Conservation (phyloP, 2,888 invertebrate species). For the Spodoptera littoralis region DNA sequence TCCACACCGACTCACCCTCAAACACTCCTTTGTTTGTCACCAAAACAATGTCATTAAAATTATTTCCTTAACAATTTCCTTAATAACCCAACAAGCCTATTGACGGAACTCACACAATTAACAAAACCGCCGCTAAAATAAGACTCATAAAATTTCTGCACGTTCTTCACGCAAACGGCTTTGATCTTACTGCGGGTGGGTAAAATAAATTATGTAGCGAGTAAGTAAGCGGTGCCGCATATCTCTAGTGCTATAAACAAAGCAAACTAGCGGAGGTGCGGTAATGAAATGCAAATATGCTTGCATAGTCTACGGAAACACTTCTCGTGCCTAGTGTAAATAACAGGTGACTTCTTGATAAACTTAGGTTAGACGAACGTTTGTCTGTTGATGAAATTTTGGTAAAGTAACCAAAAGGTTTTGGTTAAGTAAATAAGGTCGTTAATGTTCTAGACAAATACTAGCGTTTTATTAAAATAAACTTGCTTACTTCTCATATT, state of each 20-base stretch:
- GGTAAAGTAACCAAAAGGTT: conserved; percentile 13
- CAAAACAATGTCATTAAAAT: conserved; percentile 21
- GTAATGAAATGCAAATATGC: conserved; percentile 81
- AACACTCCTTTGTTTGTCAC: not conserved
- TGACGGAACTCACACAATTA: conserved; percentile 27
- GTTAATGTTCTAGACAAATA: too few species aligned
- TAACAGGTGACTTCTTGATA: conserved; percentile 69
- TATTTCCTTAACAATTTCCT: conserved; percentile 28
- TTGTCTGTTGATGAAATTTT: conserved; percentile 29
- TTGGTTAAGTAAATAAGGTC: not conserved
- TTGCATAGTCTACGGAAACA: conserved; percentile 69
- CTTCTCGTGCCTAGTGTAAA: conserved; percentile 66
- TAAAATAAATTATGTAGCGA: conserved; percentile 54
- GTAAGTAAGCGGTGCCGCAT: conserved; percentile 50
- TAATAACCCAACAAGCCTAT: conserved; percentile 13
- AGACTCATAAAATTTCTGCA: conserved; percentile 39
- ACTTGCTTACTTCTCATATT: too few species aligned
- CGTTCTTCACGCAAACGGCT: conserved; percentile 37
- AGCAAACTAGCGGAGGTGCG: conserved; percentile 60
- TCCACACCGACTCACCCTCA: not conserved
- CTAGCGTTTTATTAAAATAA: too few species aligned
- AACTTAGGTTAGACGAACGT: conserved; percentile 27
- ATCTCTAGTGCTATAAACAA: conserved; percentile 55
- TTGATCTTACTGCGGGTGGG: conserved; percentile 45
- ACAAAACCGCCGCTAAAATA: conserved; percentile 34